phyloP scores from a whole-genome alignment of 2,113 vertebrate genomes.

The Stictonetta naevosa region DNA sequence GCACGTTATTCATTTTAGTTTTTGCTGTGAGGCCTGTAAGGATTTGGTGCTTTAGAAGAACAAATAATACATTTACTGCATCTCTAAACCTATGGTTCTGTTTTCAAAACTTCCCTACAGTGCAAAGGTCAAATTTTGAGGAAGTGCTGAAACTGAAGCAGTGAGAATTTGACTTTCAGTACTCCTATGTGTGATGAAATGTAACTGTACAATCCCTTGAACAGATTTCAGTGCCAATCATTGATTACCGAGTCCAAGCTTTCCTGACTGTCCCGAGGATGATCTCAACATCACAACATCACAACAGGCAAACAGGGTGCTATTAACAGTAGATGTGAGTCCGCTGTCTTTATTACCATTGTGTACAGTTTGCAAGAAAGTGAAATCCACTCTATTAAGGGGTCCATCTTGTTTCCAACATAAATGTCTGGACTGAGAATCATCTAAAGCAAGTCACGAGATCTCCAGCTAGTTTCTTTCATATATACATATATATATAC shows the following conservation, averaged over 20 bases:
- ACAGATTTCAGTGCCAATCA: not conserved
- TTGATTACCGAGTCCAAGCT: not conserved
- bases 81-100: not conserved
- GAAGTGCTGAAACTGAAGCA: constrained; percentile 3
- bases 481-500: no score
- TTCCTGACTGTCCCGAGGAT: not conserved
- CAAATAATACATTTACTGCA: not conserved
- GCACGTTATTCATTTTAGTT: not conserved
- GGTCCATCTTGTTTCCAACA: not conserved
- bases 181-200: not conserved
- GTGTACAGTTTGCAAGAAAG: not conserved
- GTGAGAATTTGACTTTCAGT: not conserved
- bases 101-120: not conserved
- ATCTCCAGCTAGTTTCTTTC: not conserved
- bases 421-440: not conserved
- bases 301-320: not conserved
- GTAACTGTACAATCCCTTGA: not conserved
- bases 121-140: not conserved
- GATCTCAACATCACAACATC: not conserved
- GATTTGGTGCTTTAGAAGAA: not conserved
- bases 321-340: not conserved
- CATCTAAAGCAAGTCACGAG: not conserved
- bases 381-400: not conserved
- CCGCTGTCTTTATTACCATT: not conserved
- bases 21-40: constrained; percentile 9